Conservation (phyloP, 2,797 vertebrate species). For the Protonibea diacanthus region DNA sequence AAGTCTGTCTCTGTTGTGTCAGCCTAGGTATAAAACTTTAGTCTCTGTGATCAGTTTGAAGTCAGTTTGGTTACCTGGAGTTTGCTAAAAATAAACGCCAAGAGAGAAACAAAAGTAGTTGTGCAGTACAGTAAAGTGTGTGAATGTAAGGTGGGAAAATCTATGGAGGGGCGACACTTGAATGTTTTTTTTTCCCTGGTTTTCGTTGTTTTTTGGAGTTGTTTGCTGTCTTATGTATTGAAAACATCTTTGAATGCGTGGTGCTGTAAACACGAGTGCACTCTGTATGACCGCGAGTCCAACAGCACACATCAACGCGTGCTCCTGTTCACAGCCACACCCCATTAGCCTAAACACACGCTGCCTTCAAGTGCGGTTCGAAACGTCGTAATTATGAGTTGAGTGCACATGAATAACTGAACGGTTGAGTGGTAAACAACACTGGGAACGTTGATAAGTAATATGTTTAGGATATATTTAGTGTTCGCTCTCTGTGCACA, state of each 20-base stretch:
- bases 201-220: neutral
- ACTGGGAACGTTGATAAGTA: conserved; percentile 7
- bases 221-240: no score
- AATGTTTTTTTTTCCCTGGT: neutral
- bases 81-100: neutral
- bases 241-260: neutral
- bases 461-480: conserved; percentile 9
- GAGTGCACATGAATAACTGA: conserved; percentile 14
- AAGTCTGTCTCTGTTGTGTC: neutral
- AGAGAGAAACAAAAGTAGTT: neutral
- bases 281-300: neutral
- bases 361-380: conserved; percentile 28
- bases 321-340: conserved; percentile 3
- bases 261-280: neutral
- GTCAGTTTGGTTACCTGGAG: neutral
- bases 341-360: conserved; percentile 14
- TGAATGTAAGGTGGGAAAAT: neutral
- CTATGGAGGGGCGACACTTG: neutral
- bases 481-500: neutral
- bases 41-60: neutral
- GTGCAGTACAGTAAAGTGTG: neutral
- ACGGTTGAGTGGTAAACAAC: conserved; percentile 16
- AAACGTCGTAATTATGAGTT: conserved; percentile 30
- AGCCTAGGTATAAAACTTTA: neutral
- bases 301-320: conserved; percentile 5